A percentile compares a stretch with the other conserved stretches of the same genome.
Conservation (phyloP, 1,140 invertebrate genomes). For the honey bee (Apis mellifera) region Amel_HAv3.1 CM009944.2:7470501-7471000, state of each 20-base stretch:
- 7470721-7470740: too few relatives aligned
- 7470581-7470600: too few relatives aligned
- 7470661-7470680: not conserved
- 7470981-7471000: too few relatives aligned
- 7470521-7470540: too few relatives aligned
- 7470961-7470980: not conserved
- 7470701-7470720: not conserved
- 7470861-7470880: not conserved
- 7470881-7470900: too few relatives aligned
- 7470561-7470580: too few relatives aligned
- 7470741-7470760: too few relatives aligned
- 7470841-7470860: not conserved
- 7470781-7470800: constrained; percentile 20
- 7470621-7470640: too few relatives aligned
- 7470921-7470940: not conserved
- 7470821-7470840: not conserved
- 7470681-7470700: not conserved
- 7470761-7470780: not conserved
- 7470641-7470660: too few relatives aligned
- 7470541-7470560: too few relatives aligned
- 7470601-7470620: too few relatives aligned
- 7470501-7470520: too few relatives aligned
- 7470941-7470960: not conserved
- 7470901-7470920: not conserved
- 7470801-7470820: not conserved